Base-by-base conservation (phyloP, 2,888 invertebrate species). In the Rhaphigaster nebulosa region DNA sequence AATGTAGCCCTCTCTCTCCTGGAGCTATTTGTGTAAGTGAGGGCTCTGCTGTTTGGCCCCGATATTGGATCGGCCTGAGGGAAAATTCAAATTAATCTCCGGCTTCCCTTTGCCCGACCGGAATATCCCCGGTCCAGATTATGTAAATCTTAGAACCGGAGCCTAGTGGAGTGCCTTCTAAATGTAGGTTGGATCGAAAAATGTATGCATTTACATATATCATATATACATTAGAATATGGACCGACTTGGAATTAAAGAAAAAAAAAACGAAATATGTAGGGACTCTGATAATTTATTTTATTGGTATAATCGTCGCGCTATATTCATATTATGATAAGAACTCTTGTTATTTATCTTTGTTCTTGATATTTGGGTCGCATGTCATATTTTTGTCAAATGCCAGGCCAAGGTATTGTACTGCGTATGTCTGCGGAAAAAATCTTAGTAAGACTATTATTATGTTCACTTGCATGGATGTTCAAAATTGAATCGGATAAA, bases 1-100 rank as follows among this genome's bases (percentile, higher is more conserved):
- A 84, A 84, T 84, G 84, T 45, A 84, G 45, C 84, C 3, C 8
- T 41, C 1, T 12, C 45, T 26, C 84, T 45, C 84, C 45, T 45
- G 13, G 26, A n/a, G 45, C 45, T 45, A 45, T 84, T 45, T 84
- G 45, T 84, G 45, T 84, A 84, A 45, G 45, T 38, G 70, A 23
- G 38, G 70, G 70, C 38, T 23, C 45, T 15, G 45, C n/a, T 84
- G 45, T 45, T 45, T 45, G 84, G 45, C 84, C 45, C 84, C n/a
- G 84, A 84, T 84, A 84, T 84, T 84, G 84, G 84, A 76, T 50
- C 45, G 84, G 45, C 84, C 84, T n/a, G 20, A 18, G 84, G 84
- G 45, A n/a, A 41, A 41, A 84, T 41, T 84, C 84, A 84, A 84
- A 84, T 84, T 84, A 84, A 84, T 84, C 84, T 84, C 84, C n/a